Evolutionary conservation across 2,113 vertebrate species (phyloP).

Genomic region (Scartelaos histophorus): DNA sequence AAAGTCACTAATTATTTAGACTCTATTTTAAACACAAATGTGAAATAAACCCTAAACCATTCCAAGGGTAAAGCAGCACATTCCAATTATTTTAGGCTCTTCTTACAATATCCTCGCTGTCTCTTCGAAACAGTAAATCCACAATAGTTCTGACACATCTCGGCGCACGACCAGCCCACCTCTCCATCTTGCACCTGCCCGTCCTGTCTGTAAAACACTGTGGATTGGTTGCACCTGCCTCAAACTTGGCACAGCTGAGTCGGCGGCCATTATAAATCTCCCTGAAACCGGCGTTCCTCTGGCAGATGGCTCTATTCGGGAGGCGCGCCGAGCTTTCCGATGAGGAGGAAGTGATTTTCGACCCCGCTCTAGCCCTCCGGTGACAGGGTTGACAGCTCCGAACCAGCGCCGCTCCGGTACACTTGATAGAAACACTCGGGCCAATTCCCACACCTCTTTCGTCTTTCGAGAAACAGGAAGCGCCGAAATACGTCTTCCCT

Average conservation of each 20-base stretch:
- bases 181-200: neutral
- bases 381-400: slow-evolving; percentile 13
- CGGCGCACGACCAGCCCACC: neutral
- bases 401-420: slow-evolving; percentile 28
- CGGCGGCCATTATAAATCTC: slow-evolving; percentile 7
- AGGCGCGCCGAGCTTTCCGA: neutral
- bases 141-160: neutral
- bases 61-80: no score
- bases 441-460: slow-evolving; percentile 54
- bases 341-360: slow-evolving; percentile 21
- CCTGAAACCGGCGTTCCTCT: slow-evolving; percentile 9
- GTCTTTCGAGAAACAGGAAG: slow-evolving; percentile 47
- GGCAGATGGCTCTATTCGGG: slow-evolving; percentile 41
- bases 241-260: neutral
- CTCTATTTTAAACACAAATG: no score
- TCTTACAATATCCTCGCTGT: neutral
- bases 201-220: neutral
- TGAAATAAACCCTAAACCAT: no score
- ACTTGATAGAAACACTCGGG: slow-evolving; percentile 25
- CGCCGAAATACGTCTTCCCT: slow-evolving; percentile 48
- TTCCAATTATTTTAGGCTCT: no score
- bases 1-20: no score
- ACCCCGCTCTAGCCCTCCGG: neutral
- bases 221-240: neutral
- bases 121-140: neutral